Conservation (phyloP, 2,113 vertebrate genomes). For the Pachypanchax playfairii region DNA sequence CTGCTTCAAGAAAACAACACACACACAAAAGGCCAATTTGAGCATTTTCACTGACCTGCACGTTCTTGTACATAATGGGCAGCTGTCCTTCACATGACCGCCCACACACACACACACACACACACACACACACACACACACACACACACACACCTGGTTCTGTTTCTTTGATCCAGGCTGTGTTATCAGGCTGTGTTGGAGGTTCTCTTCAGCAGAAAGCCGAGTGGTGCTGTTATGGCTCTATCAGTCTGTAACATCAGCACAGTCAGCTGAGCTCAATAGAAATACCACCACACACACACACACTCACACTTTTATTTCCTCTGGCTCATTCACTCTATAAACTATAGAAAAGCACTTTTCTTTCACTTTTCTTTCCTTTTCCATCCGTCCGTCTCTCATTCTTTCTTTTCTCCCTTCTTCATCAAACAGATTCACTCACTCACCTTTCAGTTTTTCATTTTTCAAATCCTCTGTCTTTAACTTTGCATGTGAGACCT, state of each 20-base stretch:
- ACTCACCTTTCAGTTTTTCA: slow-evolving; percentile 47
- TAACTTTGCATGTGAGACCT: slow-evolving; percentile 36
- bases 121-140: slow-evolving; percentile 5
- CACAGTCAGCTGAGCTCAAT: slow-evolving; percentile 59
- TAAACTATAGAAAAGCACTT: slow-evolving; percentile 17
- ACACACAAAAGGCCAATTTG: slow-evolving; percentile 34
- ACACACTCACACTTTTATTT: slow-evolving; percentile 34
- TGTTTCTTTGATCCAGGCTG: slow-evolving; percentile 40
- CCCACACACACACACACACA: slow-evolving; percentile 5
- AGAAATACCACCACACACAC: slow-evolving; percentile 33
- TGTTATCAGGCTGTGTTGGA: slow-evolving; percentile 60
- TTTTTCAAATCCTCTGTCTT: slow-evolving; percentile 43
- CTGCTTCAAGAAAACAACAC: slow-evolving; percentile 3
- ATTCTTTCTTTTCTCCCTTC: slow-evolving; percentile 12
- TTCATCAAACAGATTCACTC: slow-evolving; percentile 25
- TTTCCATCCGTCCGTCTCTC: slow-evolving; percentile 22
- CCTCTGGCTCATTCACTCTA: slow-evolving; percentile 29
- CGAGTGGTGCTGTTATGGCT: slow-evolving; percentile 47
- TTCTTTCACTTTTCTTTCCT: slow-evolving; percentile 6
- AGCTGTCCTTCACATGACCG: slow-evolving; percentile 71
- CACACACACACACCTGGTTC: slow-evolving; percentile 8
- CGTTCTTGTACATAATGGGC: slow-evolving; percentile 56
- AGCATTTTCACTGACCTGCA: slow-evolving; percentile 58
- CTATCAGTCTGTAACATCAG: slow-evolving; percentile 67
- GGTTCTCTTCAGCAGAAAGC: slow-evolving; percentile 49